Evolutionary conservation across 2,888 invertebrate genomes (phyloP).

Genomic region (Cheilosia scutellata): DNA sequence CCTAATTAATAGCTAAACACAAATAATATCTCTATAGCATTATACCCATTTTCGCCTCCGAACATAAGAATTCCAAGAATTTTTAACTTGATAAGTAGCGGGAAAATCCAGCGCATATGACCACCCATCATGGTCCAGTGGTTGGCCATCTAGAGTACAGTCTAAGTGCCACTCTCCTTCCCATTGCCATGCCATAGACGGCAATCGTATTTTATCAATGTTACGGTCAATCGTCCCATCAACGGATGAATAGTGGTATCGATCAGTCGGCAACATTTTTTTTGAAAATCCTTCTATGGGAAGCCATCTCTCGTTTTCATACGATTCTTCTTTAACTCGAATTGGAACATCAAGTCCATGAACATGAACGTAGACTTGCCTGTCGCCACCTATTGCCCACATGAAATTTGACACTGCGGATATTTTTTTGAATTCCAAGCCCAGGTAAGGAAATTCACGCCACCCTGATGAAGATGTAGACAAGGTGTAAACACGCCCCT

Average conservation of each 20-base stretch:
- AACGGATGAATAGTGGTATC: constrained; percentile 93
- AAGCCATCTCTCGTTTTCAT: constrained; percentile 97
- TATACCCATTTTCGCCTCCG: constrained; percentile 93
- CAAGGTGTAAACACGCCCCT: constrained; percentile 93
- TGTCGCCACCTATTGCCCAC: constrained; percentile 97
- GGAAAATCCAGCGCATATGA: constrained; percentile 97
- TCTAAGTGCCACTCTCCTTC: constrained; percentile 97
- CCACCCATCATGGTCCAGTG: constrained; percentile 96
- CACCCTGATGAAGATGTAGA: constrained; percentile 92
- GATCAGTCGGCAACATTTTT: constrained; percentile 93
- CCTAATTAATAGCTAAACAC: background rate
- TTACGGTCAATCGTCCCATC: constrained; percentile 92
- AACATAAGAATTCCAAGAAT: constrained; percentile 96
- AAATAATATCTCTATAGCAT: background rate
- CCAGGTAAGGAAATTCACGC: constrained; percentile 93
- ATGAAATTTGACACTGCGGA: constrained; percentile 93
- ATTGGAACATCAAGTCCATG: constrained; percentile 96
- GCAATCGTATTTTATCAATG: constrained; percentile 92
- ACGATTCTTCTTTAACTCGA: constrained; percentile 94
- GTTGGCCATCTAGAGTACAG: constrained; percentile 92
- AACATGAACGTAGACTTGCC: constrained; percentile 96
- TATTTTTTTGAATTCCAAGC: constrained; percentile 94
- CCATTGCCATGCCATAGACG: constrained; percentile 98
- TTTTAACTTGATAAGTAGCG: constrained; percentile 90
- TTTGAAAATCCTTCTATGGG: constrained; percentile 95